Percentiles rank a stretch among this genome's conserved stretches.
phyloP scores from a whole-genome alignment of 2,797 vertebrate genomes.

The Rallus crepitans region DNA sequence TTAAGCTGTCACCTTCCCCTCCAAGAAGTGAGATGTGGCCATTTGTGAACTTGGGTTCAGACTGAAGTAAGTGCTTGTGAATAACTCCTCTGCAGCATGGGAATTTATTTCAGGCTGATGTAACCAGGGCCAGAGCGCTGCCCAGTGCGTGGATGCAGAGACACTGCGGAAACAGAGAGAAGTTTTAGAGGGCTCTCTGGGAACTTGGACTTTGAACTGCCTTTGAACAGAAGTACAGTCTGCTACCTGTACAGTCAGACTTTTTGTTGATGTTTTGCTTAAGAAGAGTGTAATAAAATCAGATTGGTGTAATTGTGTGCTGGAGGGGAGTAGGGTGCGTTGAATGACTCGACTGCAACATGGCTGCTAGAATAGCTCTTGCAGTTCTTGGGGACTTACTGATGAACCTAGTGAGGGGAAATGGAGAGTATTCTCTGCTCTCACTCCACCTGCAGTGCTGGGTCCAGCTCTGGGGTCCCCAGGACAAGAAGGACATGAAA shows the following conservation, averaged over 20 bases:
- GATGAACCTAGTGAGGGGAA: neutral
- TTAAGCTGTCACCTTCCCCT: neutral
- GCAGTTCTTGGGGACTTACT: neutral
- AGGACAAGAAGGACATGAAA: too few relatives aligned
- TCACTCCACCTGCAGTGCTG: too few relatives aligned
- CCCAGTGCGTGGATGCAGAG: neutral
- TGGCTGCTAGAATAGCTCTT: neutral
- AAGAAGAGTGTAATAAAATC: neutral
- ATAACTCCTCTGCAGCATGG: neutral
- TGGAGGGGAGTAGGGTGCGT: too few relatives aligned
- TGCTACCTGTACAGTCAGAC: rapidly evolving
- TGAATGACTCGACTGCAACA: neutral
- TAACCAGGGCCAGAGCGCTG: neutral
- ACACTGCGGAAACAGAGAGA: neutral
- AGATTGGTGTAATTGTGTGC: neutral
- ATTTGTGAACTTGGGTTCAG: neutral
- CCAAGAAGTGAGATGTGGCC: neutral
- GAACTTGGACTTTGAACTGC: neutral
- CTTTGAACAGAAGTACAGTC: neutral
- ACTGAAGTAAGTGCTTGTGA: neutral
- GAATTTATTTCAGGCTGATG: neutral
- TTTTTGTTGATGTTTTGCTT: neutral
- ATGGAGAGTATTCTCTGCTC: neutral
- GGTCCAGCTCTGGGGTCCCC: too few relatives aligned
- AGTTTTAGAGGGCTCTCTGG: neutral